Conservation (phyloP, 1,140 invertebrate genomes). For the Periplaneta americana region DNA sequence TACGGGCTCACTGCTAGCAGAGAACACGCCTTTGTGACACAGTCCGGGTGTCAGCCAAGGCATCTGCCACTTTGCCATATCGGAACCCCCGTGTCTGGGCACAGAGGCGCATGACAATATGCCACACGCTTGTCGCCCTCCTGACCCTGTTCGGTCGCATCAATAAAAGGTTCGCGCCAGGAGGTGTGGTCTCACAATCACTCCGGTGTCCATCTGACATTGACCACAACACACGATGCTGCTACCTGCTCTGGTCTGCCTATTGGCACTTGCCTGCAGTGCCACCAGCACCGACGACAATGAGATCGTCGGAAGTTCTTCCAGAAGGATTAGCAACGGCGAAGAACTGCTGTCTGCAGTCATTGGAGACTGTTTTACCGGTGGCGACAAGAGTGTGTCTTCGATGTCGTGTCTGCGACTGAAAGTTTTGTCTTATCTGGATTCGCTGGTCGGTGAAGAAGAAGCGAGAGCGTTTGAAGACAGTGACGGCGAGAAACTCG, state of each 20-base stretch:
- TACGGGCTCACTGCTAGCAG: too few species aligned
- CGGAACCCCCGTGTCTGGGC: neutral
- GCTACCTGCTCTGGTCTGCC: neutral
- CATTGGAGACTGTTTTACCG: conserved; percentile 61
- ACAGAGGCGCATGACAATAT: neutral
- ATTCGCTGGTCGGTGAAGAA: conserved; percentile 50
- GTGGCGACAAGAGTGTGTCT: conserved; percentile 38
- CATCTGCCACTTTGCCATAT: neutral
- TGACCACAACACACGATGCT: neutral
- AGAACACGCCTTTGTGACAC: neutral
- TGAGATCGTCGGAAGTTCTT: neutral
- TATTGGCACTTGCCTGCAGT: neutral
- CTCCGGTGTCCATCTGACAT: neutral
- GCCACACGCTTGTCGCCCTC: neutral
- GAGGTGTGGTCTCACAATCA: conserved; percentile 14
- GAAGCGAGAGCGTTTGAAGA: conserved; percentile 23
- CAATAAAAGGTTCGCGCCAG: conserved; percentile 7
- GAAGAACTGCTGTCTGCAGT: conserved; percentile 64
- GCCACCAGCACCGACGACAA: neutral
- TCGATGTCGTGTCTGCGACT: conserved; percentile 62
- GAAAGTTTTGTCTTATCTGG: conserved; percentile 65
- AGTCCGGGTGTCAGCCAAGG: neutral
- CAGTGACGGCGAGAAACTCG: conserved; percentile 47
- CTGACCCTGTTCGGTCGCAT: neutral
- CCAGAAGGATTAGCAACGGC: conserved; percentile 31